Evolutionary conservation across 2,888 invertebrate species (phyloP), one percentile per base, ranked within the genome.

Genomic region (Himalopsyche tibetana): DNA sequence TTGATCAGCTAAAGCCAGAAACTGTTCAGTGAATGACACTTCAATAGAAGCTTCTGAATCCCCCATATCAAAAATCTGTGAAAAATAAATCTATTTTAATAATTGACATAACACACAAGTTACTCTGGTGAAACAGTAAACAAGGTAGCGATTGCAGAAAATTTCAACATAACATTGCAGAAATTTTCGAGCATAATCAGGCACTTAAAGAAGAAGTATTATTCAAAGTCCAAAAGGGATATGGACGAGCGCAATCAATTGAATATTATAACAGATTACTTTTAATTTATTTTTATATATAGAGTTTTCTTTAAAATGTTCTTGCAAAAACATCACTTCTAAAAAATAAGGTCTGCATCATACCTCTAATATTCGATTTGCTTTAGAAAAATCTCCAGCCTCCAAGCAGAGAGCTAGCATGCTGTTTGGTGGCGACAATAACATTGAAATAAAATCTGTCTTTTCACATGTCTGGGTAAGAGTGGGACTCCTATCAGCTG

Each of bases 281-380:
- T 6, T 5, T 6, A 40, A 40, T 40, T 40, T 40, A 6, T 40
- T 40, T 40, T 40, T 6, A 2, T 40, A 5, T 40, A 40, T 6
- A 40, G 40, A 40, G 6, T 69, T 55, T 74, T 69, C 63, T 82
- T 55, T 5, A 63, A 83, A 82, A 82, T 56, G 69, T 87, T 83
- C 82, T 28, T 86, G 88, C 84, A 79, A 81, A 82, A 82, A 80
- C 42, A 85, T 12, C 74, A 36, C 38, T 40, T 51, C 38, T 36
- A 74, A 28, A 63, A 51, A 80, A 85, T 51, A 85, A 82, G 42
- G 8, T 63, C 5, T 74, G 17, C 40, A 81, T 5, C 69, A 86
- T 92, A 97, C 97, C 95, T 96, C 94, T 89, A 97, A 94, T 87
- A 97, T 96, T 92, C 96, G 95, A 89, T 95, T 95, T 0, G 96